Base-by-base conservation (phyloP, 2,113 vertebrate genomes). In the Clarias macrocephalus region DNA sequence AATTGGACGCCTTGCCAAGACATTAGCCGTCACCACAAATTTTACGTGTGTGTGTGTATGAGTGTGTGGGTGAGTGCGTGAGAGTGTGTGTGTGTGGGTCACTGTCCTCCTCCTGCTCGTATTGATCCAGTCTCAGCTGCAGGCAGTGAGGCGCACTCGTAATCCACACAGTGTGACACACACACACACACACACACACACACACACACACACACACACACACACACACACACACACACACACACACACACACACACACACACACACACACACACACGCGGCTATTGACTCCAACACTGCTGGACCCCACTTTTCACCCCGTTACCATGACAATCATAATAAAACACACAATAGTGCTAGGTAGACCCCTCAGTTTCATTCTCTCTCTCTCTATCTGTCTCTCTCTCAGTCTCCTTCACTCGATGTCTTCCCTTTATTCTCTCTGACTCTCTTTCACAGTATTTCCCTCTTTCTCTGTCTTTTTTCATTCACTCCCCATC, bases 61-160 rank as follows among this genome's bases (percentile, higher is more conserved):
- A 84, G 72, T 57, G 48, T 30, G 28, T 63, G 57, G 10, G 63
- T 72, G 85, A 9, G 81, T 60, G 76, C 57, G 42, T 0, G 42
- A n/a, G 81, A 28, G 85, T 70, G 68, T 56, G 84, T 37, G 60
- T 33, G 70, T 59, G 65, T 60, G 54, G 8, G 75, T 81, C 15
- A 75, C 33, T 87, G 86, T 87, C 86, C 68, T 82, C 59, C 86
- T 87, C 48, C 80, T 87, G 80, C 60, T 30, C 59, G 59, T 83
- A 87, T 87, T 65, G 86, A 87, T 87, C 80, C 80, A 87, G 86
- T 54, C 86, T 65, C 86, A 87, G 86, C 86, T 87, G 86, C 59
- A 87, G 86, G 83, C 79, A 86, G 52, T 85, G 87, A 87, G 87
- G 86, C 72, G 68, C 80, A 73, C 80, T 87, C 76, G 73, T 86